phyloP scores from a whole-genome alignment of 2,113 vertebrate genomes.

The Lichenostomus cassidix region DNA sequence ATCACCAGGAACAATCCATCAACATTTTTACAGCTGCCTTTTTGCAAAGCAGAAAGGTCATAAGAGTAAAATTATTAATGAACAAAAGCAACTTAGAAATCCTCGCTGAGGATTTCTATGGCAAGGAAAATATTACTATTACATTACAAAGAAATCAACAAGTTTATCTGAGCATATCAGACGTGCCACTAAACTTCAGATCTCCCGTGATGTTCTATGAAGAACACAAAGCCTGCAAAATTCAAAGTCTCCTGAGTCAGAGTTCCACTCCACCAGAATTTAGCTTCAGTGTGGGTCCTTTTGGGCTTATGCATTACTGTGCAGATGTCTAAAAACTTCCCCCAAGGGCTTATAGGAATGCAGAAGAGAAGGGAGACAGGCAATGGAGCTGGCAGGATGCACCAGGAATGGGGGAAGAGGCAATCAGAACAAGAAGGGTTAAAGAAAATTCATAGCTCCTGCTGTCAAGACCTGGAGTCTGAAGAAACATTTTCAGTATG shows the following conservation, averaged over 20 bases:
- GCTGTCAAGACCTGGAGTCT: neutral
- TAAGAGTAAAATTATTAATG: neutral
- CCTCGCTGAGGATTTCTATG: neutral
- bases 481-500: neutral
- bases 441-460: neutral
- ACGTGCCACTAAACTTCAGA: neutral
- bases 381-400: neutral
- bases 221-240: neutral
- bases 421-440: neutral
- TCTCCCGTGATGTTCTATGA: neutral
- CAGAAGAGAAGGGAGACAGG: neutral
- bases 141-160: neutral
- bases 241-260: neutral
- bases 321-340: neutral
- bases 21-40: slow-evolving; percentile 35
- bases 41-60: neutral
- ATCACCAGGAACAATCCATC: neutral
- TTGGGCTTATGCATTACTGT: neutral
- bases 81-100: neutral
- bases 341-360: neutral
- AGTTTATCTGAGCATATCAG: neutral
- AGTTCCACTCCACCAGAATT: neutral
- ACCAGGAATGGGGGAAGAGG: neutral
- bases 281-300: neutral
- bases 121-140: neutral